Conservation (phyloP, 2,113 vertebrate species). For the Aptenodytes forsteri region DNA sequence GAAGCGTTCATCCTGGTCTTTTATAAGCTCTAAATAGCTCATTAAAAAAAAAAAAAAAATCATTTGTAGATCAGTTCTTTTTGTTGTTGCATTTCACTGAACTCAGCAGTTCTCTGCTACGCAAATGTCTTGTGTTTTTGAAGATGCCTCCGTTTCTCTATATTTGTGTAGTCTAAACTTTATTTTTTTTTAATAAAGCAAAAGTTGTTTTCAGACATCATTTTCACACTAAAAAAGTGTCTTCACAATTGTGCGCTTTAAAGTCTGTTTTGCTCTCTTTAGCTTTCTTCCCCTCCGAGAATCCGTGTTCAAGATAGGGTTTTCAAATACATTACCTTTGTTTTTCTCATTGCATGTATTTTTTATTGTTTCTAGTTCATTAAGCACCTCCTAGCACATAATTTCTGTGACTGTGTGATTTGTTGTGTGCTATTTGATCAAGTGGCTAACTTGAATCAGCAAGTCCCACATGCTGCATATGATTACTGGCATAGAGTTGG, state of each 20-base stretch:
- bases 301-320: rapidly evolving
- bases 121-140: background rate
- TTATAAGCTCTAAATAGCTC: background rate
- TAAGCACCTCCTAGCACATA: background rate
- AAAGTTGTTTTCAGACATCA: background rate
- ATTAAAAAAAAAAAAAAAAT: background rate
- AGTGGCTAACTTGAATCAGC: background rate
- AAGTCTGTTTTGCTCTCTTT: background rate
- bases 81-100: background rate
- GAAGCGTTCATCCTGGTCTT: background rate
- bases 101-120: background rate
- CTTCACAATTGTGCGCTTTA: background rate
- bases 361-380: background rate
- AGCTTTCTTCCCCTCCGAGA: background rate
- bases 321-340: background rate
- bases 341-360: background rate
- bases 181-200: background rate
- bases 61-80: background rate
- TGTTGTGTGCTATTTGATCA: background rate
- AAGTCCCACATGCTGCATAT: background rate
- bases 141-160: background rate
- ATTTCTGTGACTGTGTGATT: background rate
- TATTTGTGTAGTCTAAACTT: background rate
- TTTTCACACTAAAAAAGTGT: background rate
- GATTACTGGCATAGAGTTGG: background rate